Evolutionary conservation across 2,888 invertebrate species (phyloP).

Genomic region (Lycia hirtaria): DNA sequence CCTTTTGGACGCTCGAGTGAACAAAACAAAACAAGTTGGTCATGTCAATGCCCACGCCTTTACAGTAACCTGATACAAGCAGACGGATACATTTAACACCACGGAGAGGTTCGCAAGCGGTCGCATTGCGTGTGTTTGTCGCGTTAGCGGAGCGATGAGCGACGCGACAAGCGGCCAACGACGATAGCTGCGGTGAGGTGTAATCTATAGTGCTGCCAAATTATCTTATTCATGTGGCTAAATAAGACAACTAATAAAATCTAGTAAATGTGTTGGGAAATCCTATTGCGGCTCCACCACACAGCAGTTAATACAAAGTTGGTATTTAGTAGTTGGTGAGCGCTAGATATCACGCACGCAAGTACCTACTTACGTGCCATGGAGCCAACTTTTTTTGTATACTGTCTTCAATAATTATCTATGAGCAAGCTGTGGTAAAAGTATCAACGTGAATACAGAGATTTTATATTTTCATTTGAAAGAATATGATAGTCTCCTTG

Average conservation of each 20-base stretch:
- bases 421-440: no score
- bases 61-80: constrained; percentile 81
- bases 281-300: neutral
- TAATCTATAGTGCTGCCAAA: constrained; percentile 50
- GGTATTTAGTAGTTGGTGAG: constrained; percentile 47
- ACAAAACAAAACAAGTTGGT: constrained; percentile 82
- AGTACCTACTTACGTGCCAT: constrained; percentile 53
- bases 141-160: constrained; percentile 67
- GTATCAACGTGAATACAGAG: no score
- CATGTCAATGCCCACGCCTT: constrained; percentile 85
- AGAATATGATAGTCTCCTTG: no score
- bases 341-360: constrained; percentile 73
- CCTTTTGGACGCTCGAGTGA: constrained; percentile 77
- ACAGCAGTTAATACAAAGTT: neutral
- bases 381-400: constrained; percentile 1
- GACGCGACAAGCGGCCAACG: constrained; percentile 53
- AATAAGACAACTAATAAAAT: neutral
- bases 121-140: constrained; percentile 54
- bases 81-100: constrained; percentile 83
- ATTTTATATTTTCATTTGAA: no score
- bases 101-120: constrained; percentile 67
- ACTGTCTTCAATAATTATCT: no score
- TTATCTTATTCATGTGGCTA: neutral
- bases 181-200: constrained; percentile 57
- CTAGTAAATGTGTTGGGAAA: neutral